Conservation (phyloP, 2,888 invertebrate genomes). For the Andrena chrysosceles region DNA sequence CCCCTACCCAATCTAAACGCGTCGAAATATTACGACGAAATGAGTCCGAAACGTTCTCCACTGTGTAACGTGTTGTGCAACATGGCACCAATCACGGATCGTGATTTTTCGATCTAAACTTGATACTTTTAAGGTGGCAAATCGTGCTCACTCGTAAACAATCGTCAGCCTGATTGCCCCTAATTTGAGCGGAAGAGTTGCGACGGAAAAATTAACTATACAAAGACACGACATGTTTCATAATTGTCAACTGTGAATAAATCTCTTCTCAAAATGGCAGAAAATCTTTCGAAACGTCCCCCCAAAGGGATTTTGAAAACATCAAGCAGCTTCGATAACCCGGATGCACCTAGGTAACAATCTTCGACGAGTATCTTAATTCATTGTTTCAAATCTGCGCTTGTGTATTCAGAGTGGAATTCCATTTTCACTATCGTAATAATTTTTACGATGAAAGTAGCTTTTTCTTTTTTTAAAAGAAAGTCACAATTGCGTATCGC, state of each 20-base stretch:
- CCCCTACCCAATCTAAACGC: not conserved
- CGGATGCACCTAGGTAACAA: slow-evolving; percentile 84
- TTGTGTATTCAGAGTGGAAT: not conserved
- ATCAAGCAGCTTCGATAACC: slow-evolving; percentile 95
- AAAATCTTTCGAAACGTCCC: slow-evolving; percentile 93
- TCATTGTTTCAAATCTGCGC: not conserved
- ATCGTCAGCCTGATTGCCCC: slow-evolving; percentile 22
- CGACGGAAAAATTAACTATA: slow-evolving; percentile 29
- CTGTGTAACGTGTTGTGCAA: slow-evolving; percentile 32
- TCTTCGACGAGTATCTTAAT: not conserved
- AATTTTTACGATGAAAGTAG: not conserved
- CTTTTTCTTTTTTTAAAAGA: slow-evolving; percentile 4
- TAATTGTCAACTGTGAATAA: slow-evolving; percentile 51
- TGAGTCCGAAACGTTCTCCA: slow-evolving; percentile 2
- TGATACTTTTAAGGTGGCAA: slow-evolving; percentile 35
- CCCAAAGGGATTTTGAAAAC: slow-evolving; percentile 96
- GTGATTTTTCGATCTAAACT: slow-evolving; percentile 34
- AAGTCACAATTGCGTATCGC: not conserved
- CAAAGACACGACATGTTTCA: slow-evolving; percentile 38
- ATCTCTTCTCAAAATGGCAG: slow-evolving; percentile 86
- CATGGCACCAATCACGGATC: slow-evolving; percentile 47
- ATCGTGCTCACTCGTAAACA: slow-evolving; percentile 38
- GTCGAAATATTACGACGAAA: slow-evolving; percentile 27
- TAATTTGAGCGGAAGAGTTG: slow-evolving; percentile 30
- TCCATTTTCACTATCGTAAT: not conserved